A percentile compares a stretch with the other conserved stretches of the same genome.
Conservation (phyloP, 92 coral and sea anemone genomes). For the Parazoanthus swiftii region DNA sequence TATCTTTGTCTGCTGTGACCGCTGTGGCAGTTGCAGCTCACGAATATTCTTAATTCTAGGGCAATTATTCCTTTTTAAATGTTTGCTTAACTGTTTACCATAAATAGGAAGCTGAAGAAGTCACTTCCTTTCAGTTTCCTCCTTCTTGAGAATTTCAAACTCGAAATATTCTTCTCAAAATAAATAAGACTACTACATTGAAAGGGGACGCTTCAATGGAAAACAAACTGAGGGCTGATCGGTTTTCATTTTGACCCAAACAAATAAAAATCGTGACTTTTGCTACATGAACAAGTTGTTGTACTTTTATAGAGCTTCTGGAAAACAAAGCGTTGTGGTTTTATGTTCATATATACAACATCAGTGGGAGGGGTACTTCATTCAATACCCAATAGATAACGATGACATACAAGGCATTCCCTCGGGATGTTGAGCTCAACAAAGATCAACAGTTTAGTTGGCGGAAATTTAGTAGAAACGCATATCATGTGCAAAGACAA, state of each 20-base stretch:
- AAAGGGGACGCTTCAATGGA: too few relatives aligned
- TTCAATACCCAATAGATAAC: neutral
- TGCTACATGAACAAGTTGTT: neutral
- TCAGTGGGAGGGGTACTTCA: neutral
- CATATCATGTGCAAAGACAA: neutral
- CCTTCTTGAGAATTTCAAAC: neutral
- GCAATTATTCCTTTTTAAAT: conserved; percentile 23
- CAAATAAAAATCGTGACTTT: conserved; percentile 1
- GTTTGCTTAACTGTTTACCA: neutral
- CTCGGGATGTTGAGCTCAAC: conserved; percentile 2
- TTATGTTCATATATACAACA: neutral
- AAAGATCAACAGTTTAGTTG: neutral
- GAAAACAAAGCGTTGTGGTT: neutral
- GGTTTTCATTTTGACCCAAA: too few relatives aligned
- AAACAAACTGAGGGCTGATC: neutral
- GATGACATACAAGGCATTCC: neutral
- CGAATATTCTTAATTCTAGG: conserved; percentile 1
- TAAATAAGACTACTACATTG: neutral
- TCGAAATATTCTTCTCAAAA: neutral
- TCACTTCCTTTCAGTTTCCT: neutral
- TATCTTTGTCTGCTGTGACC: neutral
- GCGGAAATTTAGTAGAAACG: neutral
- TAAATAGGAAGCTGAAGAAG: neutral
- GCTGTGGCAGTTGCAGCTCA: neutral
- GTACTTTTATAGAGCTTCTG: neutral